Evolutionary conservation across 1,140 invertebrate species (phyloP).

Genomic region (Nasonia longicornis): DNA sequence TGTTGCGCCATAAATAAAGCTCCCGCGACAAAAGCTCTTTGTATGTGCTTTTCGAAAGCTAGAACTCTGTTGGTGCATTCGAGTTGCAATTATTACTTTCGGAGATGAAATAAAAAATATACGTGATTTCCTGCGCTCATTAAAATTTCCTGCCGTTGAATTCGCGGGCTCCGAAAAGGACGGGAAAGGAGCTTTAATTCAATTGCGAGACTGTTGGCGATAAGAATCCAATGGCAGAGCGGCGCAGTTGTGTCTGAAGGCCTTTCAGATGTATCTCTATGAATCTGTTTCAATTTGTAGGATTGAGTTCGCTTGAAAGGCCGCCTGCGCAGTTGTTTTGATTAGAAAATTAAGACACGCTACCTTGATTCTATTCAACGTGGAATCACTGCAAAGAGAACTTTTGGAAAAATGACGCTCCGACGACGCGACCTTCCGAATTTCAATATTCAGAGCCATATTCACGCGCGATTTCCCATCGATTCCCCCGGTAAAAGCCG

Average conservation of each 20-base stretch:
- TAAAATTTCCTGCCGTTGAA: neutral
- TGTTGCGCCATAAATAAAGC: no score
- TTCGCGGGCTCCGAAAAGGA: neutral
- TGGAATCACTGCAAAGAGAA: neutral
- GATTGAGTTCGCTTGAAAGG: neutral
- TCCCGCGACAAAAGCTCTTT: neutral
- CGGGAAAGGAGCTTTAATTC: conserved; percentile 4
- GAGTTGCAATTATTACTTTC: neutral
- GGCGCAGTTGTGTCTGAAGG: neutral
- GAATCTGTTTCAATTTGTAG: neutral
- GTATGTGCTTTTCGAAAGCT: no score
- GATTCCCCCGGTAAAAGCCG: no score
- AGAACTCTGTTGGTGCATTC: no score
- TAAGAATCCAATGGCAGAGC: neutral
- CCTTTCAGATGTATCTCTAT: neutral
- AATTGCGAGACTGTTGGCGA: neutral
- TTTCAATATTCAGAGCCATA: neutral
- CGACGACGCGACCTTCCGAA: neutral
- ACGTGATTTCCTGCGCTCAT: neutral
- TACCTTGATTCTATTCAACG: neutral
- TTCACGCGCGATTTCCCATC: neutral
- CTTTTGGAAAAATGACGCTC: no score
- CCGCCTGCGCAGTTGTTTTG: neutral
- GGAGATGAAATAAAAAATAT: neutral
- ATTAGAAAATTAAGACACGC: neutral